Percentiles rank a stretch among this genome's conserved stretches.
Conservation (phyloP, 2,797 vertebrate genomes). For the Bradypodion pumilum region DNA sequence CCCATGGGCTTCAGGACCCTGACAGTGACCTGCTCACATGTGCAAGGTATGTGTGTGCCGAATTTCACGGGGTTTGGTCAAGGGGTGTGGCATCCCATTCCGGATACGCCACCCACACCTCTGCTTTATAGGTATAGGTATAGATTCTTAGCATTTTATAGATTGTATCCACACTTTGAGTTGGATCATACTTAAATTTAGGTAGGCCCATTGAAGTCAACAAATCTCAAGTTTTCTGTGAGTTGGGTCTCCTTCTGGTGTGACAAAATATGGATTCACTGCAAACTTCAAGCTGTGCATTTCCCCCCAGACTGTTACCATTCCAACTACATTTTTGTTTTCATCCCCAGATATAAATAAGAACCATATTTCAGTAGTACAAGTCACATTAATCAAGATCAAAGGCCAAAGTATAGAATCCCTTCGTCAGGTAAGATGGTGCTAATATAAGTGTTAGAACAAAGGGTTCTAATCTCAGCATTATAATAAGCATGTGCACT, state of each 20-base stretch:
- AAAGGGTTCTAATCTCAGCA: background rate
- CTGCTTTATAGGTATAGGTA: too few relatives aligned
- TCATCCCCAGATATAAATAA: conserved; percentile 48
- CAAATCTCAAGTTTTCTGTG: background rate
- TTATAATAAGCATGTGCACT: too few relatives aligned
- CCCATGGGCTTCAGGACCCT: too few relatives aligned
- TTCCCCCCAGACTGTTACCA: background rate
- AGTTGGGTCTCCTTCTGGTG: background rate
- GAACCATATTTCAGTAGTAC: conserved; percentile 42
- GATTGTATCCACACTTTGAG: background rate
- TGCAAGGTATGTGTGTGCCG: too few relatives aligned
- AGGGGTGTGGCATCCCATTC: too few relatives aligned
- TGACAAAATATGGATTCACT: background rate
- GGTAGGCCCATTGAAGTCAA: background rate
- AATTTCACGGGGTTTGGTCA: too few relatives aligned
- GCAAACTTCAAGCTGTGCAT: conserved; percentile 1
- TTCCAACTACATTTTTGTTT: conserved; percentile 6
- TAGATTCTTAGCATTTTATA: background rate
- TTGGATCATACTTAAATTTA: background rate
- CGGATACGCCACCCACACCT: too few relatives aligned
- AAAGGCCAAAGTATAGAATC: conserved; percentile 68
- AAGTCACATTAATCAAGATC: conserved; percentile 59
- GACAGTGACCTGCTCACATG: too few relatives aligned
- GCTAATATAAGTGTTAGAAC: background rate
- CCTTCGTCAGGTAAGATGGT: conserved; percentile 76